phyloP scores from a whole-genome alignment of 2,888 invertebrate genomes.

The Trimorus sp. region DNA sequence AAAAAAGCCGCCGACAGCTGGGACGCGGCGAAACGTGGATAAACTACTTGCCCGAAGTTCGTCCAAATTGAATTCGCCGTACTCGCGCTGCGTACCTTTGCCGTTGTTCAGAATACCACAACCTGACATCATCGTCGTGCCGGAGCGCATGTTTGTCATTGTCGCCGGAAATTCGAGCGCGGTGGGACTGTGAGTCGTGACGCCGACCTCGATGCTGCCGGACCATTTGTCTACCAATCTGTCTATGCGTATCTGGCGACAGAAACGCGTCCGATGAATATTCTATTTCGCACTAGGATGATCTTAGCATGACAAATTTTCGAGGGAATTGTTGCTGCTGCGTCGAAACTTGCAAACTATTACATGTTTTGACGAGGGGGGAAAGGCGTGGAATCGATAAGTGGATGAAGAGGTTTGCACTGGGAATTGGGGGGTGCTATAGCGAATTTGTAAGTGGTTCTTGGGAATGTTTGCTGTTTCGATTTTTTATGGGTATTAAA shows the following conservation, averaged over 20 bases:
- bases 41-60: constrained; percentile 87
- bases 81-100: constrained; percentile 95
- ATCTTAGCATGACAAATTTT: too few relatives aligned
- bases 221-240: constrained; percentile 97
- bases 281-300: too few relatives aligned
- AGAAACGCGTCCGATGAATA: constrained; percentile 44
- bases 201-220: constrained; percentile 95
- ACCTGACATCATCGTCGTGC: constrained; percentile 98
- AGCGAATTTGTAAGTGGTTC: too few relatives aligned
- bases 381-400: too few relatives aligned
- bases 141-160: constrained; percentile 96
- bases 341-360: too few relatives aligned
- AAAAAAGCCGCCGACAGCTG: background rate
- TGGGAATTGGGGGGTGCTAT: too few relatives aligned
- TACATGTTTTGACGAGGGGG: too few relatives aligned
- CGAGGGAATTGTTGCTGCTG: too few relatives aligned
- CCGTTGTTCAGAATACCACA: constrained; percentile 98
- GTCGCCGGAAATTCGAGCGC: constrained; percentile 96
- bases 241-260: constrained; percentile 91
- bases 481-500: too few relatives aligned
- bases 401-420: too few relatives aligned
- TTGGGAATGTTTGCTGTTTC: too few relatives aligned
- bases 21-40: background rate
- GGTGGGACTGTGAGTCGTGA: constrained; percentile 96
- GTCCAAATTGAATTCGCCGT: constrained; percentile 96